Conservation (phyloP, 2,888 invertebrate genomes). For the Atrina japonica region DNA sequence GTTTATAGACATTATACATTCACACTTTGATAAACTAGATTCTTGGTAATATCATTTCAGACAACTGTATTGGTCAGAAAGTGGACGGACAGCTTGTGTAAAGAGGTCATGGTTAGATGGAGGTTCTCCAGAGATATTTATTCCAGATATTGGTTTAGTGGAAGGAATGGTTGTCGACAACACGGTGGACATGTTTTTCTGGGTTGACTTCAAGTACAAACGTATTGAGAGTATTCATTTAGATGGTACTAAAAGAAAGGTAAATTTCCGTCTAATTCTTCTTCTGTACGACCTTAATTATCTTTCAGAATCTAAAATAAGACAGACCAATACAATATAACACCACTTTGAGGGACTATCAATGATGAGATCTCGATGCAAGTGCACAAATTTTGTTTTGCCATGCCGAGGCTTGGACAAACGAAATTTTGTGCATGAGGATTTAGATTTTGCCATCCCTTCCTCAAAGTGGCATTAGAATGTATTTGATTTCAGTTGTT, state of each 20-base stretch:
- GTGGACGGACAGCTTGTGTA: background rate
- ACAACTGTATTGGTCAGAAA: constrained; percentile 33
- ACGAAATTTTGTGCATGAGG: no score
- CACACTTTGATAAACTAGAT: no score
- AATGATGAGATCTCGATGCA: no score
- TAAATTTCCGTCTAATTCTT: background rate
- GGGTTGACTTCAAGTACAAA: constrained; percentile 22
- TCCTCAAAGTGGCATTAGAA: no score
- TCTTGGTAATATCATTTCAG: no score
- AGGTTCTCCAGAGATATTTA: background rate
- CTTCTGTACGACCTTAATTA: background rate
- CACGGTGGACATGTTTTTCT: constrained; percentile 22
- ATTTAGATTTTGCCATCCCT: no score
- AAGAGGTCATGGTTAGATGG: constrained; percentile 23
- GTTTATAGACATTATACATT: no score
- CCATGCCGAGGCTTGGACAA: no score
- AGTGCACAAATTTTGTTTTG: background rate
- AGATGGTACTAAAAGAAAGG: constrained; percentile 33
- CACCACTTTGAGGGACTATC: no score
- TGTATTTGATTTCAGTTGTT: no score
- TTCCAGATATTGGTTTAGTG: constrained; percentile 18
- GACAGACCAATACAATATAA: no score
- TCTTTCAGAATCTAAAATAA: no score
- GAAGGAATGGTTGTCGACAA: constrained; percentile 22
- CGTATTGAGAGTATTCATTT: constrained; percentile 27